Evolutionary conservation across 2,888 invertebrate genomes (phyloP), one percentile per base, ranked within the genome.

Genomic region (Seladonia tumulorum): DNA sequence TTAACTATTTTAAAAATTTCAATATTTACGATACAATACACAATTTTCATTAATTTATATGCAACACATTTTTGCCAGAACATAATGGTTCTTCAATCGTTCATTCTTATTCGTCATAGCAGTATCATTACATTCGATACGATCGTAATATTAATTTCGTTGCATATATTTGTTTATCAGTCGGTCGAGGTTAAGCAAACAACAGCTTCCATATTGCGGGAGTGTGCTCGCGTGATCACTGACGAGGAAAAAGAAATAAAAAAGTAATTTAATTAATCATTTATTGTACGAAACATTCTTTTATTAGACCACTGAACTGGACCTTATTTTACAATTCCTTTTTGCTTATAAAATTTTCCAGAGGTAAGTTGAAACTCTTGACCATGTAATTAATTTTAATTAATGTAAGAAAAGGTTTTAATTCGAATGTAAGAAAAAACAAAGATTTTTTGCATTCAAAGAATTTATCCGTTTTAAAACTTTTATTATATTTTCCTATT

Each of bases 161-260:
- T 57, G n/a, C 57, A 3, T 39, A 14, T 60, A 8, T 74, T 75
- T 63, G 8, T 78, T 73, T 72, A 22, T 39, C 57, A 90, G 88
- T 79, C 86, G 10, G 83, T 91, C 10, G 73, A 80, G 45, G 74
- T 91, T n/a, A 90, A 87, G 39, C 87, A 89, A 45, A 91, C 87
- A 4, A 57, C 83, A 53, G 77, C 90, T 16, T 88, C 88, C 18
- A 86, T 87, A 29, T 73, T 91, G 10, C 82, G 89, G 22, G 90
- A 91, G 74, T 89, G 87, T 66, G 87, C 90, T 0, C 85, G 82
- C 10, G 84, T 91, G 29, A 74, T 84, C 7, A 87, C 73, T 35
- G 73, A 87, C 14, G 90, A 89, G 63, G 76, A 79, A 10, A 91
- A 90, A 71, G 89, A 90, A 73, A 79, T 89, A 71, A 84, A 85